Conservation (phyloP, 2,888 invertebrate species). For the Opisthograptis luteolata region DNA sequence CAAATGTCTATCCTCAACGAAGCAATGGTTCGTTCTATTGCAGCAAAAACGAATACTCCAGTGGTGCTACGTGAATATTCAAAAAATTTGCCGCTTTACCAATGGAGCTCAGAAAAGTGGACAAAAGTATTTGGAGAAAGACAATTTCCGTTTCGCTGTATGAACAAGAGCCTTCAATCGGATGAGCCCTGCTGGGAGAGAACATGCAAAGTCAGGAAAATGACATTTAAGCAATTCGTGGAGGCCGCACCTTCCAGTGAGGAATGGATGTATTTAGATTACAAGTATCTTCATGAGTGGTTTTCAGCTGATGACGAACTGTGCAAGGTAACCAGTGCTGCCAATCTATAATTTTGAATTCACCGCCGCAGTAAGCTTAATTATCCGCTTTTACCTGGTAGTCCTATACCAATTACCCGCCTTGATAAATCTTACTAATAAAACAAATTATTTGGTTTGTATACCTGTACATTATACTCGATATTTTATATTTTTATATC, state of each 20-base stretch:
- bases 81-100: conserved; percentile 82
- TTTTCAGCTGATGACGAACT: conserved; percentile 84
- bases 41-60: conserved; percentile 66
- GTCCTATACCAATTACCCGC: too few species aligned
- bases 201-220: conserved; percentile 82
- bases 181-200: conserved; percentile 92
- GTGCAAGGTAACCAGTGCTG: conserved; percentile 85
- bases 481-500: too few species aligned
- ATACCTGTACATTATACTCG: too few species aligned
- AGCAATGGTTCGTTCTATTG: conserved; percentile 55
- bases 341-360: too few species aligned
- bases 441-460: too few species aligned
- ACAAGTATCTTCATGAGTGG: conserved; percentile 91
- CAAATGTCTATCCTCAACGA: conserved; percentile 60
- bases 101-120: conserved; percentile 87
- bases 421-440: too few species aligned
- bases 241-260: conserved; percentile 59
- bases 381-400: too few species aligned
- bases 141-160: conserved; percentile 83
- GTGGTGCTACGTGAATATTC: conserved; percentile 81
- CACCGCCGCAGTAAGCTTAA: too few species aligned
- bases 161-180: conserved; percentile 63
- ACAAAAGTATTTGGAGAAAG: conserved; percentile 80
- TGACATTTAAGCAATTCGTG: conserved; percentile 87
- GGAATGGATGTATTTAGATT: conserved; percentile 93